Evolutionary conservation across 23 tunicate species (phyloP).

Genomic region (Trididemnum clinides): DNA sequence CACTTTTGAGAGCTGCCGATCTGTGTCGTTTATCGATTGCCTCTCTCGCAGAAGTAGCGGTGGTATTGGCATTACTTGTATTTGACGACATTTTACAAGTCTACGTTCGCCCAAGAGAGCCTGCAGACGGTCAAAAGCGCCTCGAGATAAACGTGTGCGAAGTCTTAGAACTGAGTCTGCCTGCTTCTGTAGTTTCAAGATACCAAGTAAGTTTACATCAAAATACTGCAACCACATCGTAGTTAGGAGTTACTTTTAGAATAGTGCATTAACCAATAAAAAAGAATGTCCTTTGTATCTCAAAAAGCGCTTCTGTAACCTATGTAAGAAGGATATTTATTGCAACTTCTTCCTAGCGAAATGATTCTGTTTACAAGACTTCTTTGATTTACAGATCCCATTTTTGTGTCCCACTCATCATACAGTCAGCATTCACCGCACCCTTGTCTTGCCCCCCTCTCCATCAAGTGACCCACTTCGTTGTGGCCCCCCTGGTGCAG

Average conservation of each 20-base stretch:
- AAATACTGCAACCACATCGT: neutral
- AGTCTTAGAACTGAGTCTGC: conserved; percentile 56
- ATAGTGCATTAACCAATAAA: too few relatives aligned
- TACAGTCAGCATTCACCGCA: conserved; percentile 69
- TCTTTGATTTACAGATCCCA: conserved; percentile 44
- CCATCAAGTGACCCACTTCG: conserved; percentile 40
- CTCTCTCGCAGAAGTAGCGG: conserved; percentile 32
- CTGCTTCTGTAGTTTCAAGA: conserved; percentile 59
- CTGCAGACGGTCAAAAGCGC: neutral
- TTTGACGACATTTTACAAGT: conserved; percentile 65
- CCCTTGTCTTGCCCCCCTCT: conserved; percentile 34
- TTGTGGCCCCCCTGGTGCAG: conserved; percentile 62
- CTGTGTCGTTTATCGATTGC: conserved; percentile 54
- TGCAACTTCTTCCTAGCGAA: too few relatives aligned
- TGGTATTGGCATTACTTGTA: conserved; percentile 61
- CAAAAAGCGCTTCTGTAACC: too few relatives aligned
- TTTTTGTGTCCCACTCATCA: conserved; percentile 75
- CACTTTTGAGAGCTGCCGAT: conserved; percentile 48
- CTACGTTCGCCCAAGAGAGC: neutral
- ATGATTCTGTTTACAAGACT: too few relatives aligned
- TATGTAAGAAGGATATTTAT: too few relatives aligned
- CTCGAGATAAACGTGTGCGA: neutral
- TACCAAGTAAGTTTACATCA: conserved; percentile 61
- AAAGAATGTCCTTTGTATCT: too few relatives aligned
- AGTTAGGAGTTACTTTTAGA: too few relatives aligned